phyloP scores from a whole-genome alignment of 23 tunicate genomes.

The Trididemnum nubilum region DNA sequence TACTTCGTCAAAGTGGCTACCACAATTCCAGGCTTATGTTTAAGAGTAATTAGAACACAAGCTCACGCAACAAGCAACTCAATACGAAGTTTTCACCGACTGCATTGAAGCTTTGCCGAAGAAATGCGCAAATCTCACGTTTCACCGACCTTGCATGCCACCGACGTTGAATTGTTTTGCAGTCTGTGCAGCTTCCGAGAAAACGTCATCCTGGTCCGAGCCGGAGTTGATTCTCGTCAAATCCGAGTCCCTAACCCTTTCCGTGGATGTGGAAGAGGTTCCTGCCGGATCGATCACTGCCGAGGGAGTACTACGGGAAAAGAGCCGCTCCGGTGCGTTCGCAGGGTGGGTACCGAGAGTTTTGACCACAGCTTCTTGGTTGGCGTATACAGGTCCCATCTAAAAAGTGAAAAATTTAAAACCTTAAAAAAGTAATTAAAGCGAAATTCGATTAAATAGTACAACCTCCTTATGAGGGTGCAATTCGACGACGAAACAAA shows the following conservation, averaged over 20 bases:
- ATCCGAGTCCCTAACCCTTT: not conserved
- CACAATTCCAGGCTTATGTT: no score
- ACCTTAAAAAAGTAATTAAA: no score
- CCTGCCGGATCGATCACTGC: conserved; percentile 35
- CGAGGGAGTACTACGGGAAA: conserved; percentile 87
- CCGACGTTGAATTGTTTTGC: conserved; percentile 8
- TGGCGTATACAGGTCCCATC: conserved; percentile 45
- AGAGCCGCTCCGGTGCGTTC: conserved; percentile 41
- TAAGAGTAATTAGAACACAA: no score
- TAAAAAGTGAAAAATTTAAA: not conserved
- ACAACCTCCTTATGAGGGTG: no score
- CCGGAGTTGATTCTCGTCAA: not conserved
- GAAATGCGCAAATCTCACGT: no score
- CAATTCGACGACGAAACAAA: no score
- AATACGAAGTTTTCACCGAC: no score
- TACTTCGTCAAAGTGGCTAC: no score
- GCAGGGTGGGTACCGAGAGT: conserved; percentile 2
- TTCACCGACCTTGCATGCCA: no score
- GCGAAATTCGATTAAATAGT: no score
- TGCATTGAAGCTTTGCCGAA: no score
- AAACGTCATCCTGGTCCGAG: conserved; percentile 39
- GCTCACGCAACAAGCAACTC: no score
- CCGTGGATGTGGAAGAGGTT: conserved; percentile 24
- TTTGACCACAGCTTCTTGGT: conserved; percentile 27
- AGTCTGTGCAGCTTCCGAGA: not conserved